A percentile compares a stretch with the other conserved stretches of the same genome.
Evolutionary conservation across 2,888 invertebrate species (phyloP).

Genomic region (Macrophya alboannulata): DNA sequence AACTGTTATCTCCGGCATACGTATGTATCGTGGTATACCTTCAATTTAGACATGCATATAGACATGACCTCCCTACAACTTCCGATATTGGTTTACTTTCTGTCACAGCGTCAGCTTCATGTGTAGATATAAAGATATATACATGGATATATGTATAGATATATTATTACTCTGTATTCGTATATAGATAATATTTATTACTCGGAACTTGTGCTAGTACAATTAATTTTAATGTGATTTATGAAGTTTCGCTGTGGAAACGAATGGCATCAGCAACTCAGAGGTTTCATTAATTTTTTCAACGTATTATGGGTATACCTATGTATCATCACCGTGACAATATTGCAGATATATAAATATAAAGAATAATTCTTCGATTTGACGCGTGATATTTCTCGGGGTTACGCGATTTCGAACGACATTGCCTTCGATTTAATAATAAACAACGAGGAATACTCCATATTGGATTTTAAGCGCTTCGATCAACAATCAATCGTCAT

Average conservation of each 20-base stretch:
- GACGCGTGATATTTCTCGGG: slow-evolving; percentile 23
- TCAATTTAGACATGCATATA: background rate
- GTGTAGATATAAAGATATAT: no score
- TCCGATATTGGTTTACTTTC: slow-evolving; percentile 33
- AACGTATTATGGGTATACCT: background rate
- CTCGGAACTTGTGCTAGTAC: background rate
- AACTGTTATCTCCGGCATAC: background rate
- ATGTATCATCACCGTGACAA: background rate
- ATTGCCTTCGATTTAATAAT: slow-evolving; percentile 16
- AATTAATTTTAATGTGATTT: background rate
- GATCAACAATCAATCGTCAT: background rate
- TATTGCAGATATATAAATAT: background rate
- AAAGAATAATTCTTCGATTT: background rate
- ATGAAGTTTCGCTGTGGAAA: background rate
- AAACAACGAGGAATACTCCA: slow-evolving; percentile 13
- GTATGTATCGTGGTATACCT: no score
- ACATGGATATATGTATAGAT: no score
- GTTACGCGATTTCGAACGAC: background rate
- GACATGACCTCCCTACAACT: background rate
- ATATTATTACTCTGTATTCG: background rate
- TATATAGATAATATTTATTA: background rate
- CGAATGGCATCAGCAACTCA: background rate
- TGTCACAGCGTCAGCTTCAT: background rate
- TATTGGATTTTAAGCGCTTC: background rate
- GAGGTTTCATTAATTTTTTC: background rate